Evolutionary conservation across 2,888 invertebrate genomes (phyloP).

Genomic region (Agriotes lineatus): DNA sequence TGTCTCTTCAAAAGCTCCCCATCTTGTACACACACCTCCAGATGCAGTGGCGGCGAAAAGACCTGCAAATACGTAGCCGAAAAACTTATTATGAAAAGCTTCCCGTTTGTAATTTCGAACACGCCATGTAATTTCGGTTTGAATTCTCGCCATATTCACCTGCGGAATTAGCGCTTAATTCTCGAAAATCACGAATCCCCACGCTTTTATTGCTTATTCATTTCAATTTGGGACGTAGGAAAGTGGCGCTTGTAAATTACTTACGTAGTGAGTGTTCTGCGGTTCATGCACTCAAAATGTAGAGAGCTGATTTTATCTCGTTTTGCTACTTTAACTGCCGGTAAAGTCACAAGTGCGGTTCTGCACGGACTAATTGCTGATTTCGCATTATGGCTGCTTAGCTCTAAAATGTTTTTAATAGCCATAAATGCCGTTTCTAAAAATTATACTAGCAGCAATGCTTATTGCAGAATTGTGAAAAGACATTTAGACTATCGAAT

Average conservation of each 20-base stretch:
- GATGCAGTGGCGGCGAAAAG: neutral
- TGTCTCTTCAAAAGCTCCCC: neutral
- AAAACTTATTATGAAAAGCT: neutral
- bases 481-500: too few species aligned
- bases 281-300: too few species aligned
- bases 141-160: constrained; percentile 42
- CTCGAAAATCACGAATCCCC: constrained; percentile 30
- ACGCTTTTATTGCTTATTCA: constrained; percentile 31
- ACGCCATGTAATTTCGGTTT: constrained; percentile 48
- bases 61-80: neutral
- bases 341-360: too few species aligned
- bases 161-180: constrained; percentile 38
- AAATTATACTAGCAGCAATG: too few species aligned
- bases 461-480: too few species aligned
- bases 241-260: neutral
- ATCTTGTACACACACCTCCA: neutral
- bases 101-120: constrained; percentile 41
- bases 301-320: too few species aligned
- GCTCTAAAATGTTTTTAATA: too few species aligned
- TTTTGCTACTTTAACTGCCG: too few species aligned
- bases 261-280: too few species aligned
- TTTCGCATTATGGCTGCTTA: too few species aligned
- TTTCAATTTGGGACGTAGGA: constrained; percentile 22
- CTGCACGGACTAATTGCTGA: too few species aligned
- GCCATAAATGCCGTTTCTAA: too few species aligned